phyloP scores from a whole-genome alignment of 2,888 invertebrate species.

The Liposcelis brunnea region DNA sequence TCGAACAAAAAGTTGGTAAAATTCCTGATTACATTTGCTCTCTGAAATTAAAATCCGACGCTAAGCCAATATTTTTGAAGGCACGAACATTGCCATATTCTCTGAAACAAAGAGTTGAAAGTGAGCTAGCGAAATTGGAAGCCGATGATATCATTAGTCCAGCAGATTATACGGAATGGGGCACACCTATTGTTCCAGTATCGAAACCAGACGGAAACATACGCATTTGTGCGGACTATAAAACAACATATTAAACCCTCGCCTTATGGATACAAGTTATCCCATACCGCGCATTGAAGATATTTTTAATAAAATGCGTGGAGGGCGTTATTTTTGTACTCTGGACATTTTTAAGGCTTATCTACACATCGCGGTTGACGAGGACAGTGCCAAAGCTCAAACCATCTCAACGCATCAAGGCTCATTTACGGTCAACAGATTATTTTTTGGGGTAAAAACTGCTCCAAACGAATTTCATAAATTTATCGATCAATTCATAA shows the following conservation, averaged over 20 bases:
- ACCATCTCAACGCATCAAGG: slow-evolving; percentile 10
- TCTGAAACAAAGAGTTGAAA: background rate
- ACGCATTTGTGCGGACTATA: background rate
- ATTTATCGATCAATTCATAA: slow-evolving; percentile 9
- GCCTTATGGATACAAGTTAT: background rate
- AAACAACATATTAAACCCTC: background rate
- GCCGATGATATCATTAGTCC: background rate
- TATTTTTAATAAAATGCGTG: background rate
- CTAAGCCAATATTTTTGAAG: background rate
- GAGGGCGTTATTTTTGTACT: background rate
- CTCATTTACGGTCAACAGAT: slow-evolving; percentile 5
- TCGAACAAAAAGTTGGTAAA: background rate
- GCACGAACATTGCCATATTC: background rate
- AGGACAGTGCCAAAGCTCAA: background rate
- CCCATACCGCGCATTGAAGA: background rate
- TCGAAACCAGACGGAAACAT: background rate
- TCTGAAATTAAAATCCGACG: background rate
- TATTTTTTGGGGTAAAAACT: slow-evolving; percentile 10
- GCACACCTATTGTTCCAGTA: background rate
- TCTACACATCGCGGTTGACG: slow-evolving; percentile 6
- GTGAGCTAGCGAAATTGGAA: background rate
- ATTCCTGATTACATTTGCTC: background rate
- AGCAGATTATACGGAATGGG: background rate
- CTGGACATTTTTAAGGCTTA: slow-evolving; percentile 10
- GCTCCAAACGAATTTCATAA: slow-evolving; percentile 9